Evolutionary conservation across 2,888 invertebrate species (phyloP).

Genomic region (Cantharis nigra): DNA sequence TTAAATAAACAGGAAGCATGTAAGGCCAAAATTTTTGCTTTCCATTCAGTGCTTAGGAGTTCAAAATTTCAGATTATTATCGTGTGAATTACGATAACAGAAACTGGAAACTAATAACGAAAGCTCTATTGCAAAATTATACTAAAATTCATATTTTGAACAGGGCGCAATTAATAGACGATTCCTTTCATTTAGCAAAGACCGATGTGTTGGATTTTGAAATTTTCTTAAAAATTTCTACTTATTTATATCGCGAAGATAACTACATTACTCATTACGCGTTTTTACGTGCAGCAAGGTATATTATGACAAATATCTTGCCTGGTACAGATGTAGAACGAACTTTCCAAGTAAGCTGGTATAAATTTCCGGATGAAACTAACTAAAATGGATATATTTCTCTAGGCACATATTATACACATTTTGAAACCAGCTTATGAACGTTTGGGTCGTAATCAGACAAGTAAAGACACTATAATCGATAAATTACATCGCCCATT

Average conservation of each 20-base stretch:
- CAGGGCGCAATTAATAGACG: conserved; percentile 77
- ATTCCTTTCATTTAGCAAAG: conserved; percentile 68
- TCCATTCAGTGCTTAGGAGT: background rate
- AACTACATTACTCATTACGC: conserved; percentile 58
- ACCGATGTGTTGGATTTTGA: conserved; percentile 62
- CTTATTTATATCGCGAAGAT: conserved; percentile 62
- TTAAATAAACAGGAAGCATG: conserved; percentile 13
- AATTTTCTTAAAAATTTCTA: conserved; percentile 61
- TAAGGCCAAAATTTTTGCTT: background rate
- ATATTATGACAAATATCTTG: background rate
- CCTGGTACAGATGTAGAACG: background rate
- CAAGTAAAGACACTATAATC: conserved; percentile 55
- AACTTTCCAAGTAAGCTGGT: background rate
- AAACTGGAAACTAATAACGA: conserved; percentile 67
- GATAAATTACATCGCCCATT: conserved; percentile 63
- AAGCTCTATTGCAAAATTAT: conserved; percentile 56
- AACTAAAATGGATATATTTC: background rate
- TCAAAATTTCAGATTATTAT: conserved; percentile 61
- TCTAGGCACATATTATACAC: conserved; percentile 10
- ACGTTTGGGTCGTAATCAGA: conserved; percentile 38
- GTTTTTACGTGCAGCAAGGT: background rate
- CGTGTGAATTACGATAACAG: conserved; percentile 71
- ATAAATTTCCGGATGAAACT: background rate
- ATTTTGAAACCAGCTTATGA: conserved; percentile 14
- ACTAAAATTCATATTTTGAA: conserved; percentile 64